Percentiles rank a stretch among this genome's conserved stretches.
These are phyloP conservation scores for Callipepla californica DNA, from an alignment of 2,113 vertebrate species.

Conservation along the genomic window DNA sequence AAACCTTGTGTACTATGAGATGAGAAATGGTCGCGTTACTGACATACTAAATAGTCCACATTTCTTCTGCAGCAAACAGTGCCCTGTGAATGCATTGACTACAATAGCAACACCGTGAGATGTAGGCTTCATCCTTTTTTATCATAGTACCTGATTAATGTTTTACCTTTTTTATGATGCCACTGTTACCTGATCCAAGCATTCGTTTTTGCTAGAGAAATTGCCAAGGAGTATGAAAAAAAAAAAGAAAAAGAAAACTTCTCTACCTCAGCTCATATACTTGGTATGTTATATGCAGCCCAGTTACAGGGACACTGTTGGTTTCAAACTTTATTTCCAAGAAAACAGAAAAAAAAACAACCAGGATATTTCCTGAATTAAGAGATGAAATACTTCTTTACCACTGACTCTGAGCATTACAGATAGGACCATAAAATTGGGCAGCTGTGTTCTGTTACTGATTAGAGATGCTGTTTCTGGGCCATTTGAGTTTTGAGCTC, in stretches of 20 bases:
- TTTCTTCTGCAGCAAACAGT: constrained; percentile 5
- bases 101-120: not conserved
- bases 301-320: not conserved
- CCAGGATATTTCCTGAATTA: not conserved
- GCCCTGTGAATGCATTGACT: not conserved
- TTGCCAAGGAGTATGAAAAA: not conserved
- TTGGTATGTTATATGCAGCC: not conserved
- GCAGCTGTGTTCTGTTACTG: not conserved
- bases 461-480: not conserved
- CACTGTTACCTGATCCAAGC: constrained; percentile 14
- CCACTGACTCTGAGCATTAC: fast-evolving
- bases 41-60: constrained; percentile 40
- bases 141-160: not conserved
- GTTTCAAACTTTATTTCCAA: not conserved
- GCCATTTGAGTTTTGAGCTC: not conserved
- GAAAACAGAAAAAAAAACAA: not conserved
- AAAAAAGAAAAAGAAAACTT: not conserved
- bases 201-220: not conserved
- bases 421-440: not conserved
- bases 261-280: not conserved
- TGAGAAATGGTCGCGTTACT: constrained; percentile 54
- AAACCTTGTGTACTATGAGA: constrained; percentile 5
- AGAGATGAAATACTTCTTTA: not conserved
- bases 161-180: constrained; percentile 54
- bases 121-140: not conserved